phyloP scores from a whole-genome alignment of 2,797 vertebrate genomes.

The Rhynchotus rufescens region DNA sequence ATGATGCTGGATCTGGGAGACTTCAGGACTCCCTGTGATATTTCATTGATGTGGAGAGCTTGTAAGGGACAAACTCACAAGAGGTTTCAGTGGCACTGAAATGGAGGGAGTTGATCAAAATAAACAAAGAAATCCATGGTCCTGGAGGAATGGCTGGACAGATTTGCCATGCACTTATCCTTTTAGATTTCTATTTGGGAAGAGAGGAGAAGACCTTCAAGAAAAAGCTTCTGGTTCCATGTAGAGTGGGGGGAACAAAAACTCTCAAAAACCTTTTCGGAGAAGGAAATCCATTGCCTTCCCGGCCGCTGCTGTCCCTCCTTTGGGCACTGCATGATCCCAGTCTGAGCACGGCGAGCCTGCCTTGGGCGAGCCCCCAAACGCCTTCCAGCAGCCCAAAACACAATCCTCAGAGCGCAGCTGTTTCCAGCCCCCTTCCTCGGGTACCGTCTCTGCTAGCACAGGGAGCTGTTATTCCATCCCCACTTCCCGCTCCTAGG shows the following conservation, averaged over 20 bases:
- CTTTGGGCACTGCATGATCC: too few species aligned
- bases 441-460: background rate
- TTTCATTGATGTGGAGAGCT: background rate
- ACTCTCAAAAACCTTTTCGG: background rate
- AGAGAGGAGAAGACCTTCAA: background rate
- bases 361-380: too few species aligned
- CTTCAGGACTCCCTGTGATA: background rate
- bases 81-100: background rate
- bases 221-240: background rate
- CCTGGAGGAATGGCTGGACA: background rate
- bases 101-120: background rate
- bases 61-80: background rate
- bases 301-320: too few species aligned
- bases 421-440: conserved; percentile 28
- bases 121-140: background rate
- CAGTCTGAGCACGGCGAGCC: too few species aligned
- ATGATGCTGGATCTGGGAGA: background rate
- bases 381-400: background rate
- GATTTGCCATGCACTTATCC: background rate
- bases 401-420: conserved; percentile 1
- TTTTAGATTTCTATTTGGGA: background rate
- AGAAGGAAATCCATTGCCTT: too few species aligned
- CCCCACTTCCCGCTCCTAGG: background rate
- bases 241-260: background rate
- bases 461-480: background rate